Evolutionary conservation across 2,888 invertebrate genomes (phyloP).

Genomic region (Bellardia bayeri): DNA sequence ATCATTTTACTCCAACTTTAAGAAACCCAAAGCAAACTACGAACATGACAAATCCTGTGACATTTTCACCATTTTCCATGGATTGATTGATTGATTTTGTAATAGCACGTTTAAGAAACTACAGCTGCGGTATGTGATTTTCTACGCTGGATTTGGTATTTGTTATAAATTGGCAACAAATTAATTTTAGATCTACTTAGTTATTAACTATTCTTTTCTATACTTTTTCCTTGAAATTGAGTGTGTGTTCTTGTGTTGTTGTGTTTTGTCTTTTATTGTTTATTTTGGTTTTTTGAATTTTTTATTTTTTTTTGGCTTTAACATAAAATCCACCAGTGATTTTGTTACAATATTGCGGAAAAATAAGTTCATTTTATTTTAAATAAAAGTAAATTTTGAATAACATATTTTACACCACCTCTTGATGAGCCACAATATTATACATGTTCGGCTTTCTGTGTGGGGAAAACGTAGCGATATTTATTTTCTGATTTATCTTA

Average conservation of each 20-base stretch:
- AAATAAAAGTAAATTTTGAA: too few species aligned
- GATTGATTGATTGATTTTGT: slow-evolving; percentile 40
- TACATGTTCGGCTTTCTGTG: too few species aligned
- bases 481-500: too few species aligned
- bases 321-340: slow-evolving; percentile 45
- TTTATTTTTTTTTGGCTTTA: slow-evolving; percentile 24
- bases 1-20: slow-evolving; percentile 13
- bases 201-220: slow-evolving; percentile 59
- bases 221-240: slow-evolving; percentile 54
- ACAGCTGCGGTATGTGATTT: slow-evolving; percentile 70
- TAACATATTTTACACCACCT: too few species aligned
- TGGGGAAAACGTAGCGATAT: too few species aligned
- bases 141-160: slow-evolving; percentile 66
- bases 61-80: slow-evolving; percentile 29
- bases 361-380: too few species aligned
- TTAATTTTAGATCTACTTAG: slow-evolving; percentile 37
- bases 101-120: slow-evolving; percentile 10
- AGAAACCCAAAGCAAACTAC: slow-evolving; percentile 1
- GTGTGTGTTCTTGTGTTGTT: slow-evolving; percentile 42
- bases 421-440: too few species aligned
- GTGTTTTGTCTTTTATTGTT: slow-evolving; percentile 40
- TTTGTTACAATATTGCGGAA: not conserved
- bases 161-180: slow-evolving; percentile 39
- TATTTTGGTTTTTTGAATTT: not conserved
- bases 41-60: slow-evolving; percentile 9